Evolutionary conservation across 2,797 vertebrate genomes (phyloP), one percentile per base, ranked within the genome.

Genomic region (Aselliscus stoliczkanus): DNA sequence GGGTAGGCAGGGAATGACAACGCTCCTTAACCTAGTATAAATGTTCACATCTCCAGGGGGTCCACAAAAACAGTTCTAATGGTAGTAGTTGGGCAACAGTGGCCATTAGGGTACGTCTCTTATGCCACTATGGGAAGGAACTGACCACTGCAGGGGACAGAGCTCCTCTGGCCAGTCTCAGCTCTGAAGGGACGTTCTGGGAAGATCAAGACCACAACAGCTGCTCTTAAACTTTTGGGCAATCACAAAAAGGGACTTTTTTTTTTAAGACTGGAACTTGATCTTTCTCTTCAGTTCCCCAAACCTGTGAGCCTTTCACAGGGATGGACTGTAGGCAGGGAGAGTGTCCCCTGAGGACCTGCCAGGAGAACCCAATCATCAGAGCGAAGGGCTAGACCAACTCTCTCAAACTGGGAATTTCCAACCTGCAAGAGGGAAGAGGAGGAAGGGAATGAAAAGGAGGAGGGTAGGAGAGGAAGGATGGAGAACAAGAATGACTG

Each of bases 371-470:
- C 34, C 29, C 18, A 11, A 42, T 64, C 62, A 54, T 56, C 54
- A 86, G 64, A 96, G 76, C 2, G 20, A 89, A 84, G 37, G 93
- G 64, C 96, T 94, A 97, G 95, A 82, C 69, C 44, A 52, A 42
- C 1, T 39, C 84, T 94, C 95, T 90, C 83, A 31, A 88, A 56
- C 12, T 62, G 88, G 54, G 80, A 21, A 67, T 25, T 81, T 92
- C 80, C 21, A n/a, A 72, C 70, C 23, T 58, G 21, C n/a, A 27
- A 88, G 85, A 96, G 95, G 93, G 42, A 87, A 90, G 96, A 92
- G 13, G 54, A 29, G 12, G 44, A 34, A 90, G 37, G 27, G 44
- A 62, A 11, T 9, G 12, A 27, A 39, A 44, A 10, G 12, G 12
- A 8, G 8, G 34, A 7, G 15, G 8, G 14, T 14, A 58, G 62